Percentiles rank a stretch among this genome's conserved stretches.
These are phyloP conservation scores for Hippocampus comes DNA, from an alignment of 2,113 vertebrate genomes.

Conservation along the genomic window DNA sequence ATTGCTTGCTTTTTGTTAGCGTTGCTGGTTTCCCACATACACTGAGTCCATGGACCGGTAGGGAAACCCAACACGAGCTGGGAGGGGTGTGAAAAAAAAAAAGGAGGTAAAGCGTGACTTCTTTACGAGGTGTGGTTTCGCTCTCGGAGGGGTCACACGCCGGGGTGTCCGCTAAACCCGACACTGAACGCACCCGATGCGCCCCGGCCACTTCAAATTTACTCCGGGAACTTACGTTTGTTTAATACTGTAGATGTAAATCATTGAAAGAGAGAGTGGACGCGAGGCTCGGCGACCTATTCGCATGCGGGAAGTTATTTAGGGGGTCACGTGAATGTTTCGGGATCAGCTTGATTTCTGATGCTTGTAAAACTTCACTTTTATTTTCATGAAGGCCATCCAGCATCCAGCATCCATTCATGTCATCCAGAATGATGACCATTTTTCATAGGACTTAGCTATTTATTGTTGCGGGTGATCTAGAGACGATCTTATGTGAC, in stretches of 20 bases:
- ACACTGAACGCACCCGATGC: slow-evolving; percentile 59
- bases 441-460: not conserved
- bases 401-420: too few species aligned
- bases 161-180: slow-evolving; percentile 64
- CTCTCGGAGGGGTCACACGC: slow-evolving; percentile 65
- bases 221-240: slow-evolving; percentile 61
- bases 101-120: slow-evolving; percentile 42
- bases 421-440: too few species aligned
- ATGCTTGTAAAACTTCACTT: slow-evolving; percentile 13
- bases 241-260: slow-evolving; percentile 55
- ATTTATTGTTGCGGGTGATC: not conserved
- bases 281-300: slow-evolving; percentile 46
- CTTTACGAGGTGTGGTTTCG: slow-evolving; percentile 68
- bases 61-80: slow-evolving; percentile 66
- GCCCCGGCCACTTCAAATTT: slow-evolving; percentile 53
- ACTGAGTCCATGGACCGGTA: slow-evolving; percentile 50
- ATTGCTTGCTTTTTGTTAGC: slow-evolving; percentile 62
- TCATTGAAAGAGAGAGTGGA: slow-evolving; percentile 41
- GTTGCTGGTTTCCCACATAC: slow-evolving; percentile 40
- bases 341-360: slow-evolving; percentile 45
- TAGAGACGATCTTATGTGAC: too few species aligned
- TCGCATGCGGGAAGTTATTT: slow-evolving; percentile 56
- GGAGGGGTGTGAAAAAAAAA: slow-evolving; percentile 19
- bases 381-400: not conserved
- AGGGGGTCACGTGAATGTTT: slow-evolving; percentile 56